Evolutionary conservation across 2,113 vertebrate species (phyloP), one percentile per base, ranked within the genome.

Genomic region (Ctenodactylus gundi): DNA sequence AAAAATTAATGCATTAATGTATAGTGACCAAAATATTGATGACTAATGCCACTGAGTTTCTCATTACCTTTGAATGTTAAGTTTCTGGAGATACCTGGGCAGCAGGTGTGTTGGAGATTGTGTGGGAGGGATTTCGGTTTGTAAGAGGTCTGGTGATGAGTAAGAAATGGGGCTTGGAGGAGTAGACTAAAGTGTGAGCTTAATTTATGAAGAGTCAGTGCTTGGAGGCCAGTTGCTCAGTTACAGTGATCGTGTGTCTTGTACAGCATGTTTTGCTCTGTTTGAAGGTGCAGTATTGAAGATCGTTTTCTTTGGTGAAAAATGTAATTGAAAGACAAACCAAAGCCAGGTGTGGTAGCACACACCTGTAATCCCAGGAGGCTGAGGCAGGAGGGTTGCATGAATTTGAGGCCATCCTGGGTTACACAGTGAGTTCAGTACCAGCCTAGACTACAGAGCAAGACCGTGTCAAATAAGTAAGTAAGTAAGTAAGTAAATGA

Each of bases 321-420:
- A 73, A 68, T 88, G 21, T 88, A 85, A 70, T 55, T 96, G 46
- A 93, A 90, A 90, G 36, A 85, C 15, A 92, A 73, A 53, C 31
- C 36, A 78, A 73, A 93, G 91, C 46, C n/a, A n/a, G n/a, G n/a
- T n/a, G n/a, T n/a, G n/a, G n/a, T n/a, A n/a, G n/a, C n/a, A n/a
- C n/a, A n/a, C n/a, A n/a, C n/a, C n/a, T n/a, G n/a, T n/a, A n/a
- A n/a, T n/a, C n/a, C n/a, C n/a, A n/a, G n/a, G n/a, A n/a, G n/a
- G n/a, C n/a, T n/a, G n/a, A n/a, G n/a, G n/a, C n/a, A n/a, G n/a
- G n/a, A n/a, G n/a, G n/a, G n/a, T n/a, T n/a, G n/a, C n/a, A n/a
- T n/a, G n/a, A n/a, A n/a, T n/a, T n/a, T n/a, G n/a, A n/a, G n/a
- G n/a, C n/a, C n/a, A n/a, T n/a, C n/a, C n/a, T n/a, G n/a, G n/a